Percentiles rank a stretch among this genome's conserved stretches.
Conservation (phyloP, 2,797 vertebrate genomes). For the Tiaroga cobitis region DNA sequence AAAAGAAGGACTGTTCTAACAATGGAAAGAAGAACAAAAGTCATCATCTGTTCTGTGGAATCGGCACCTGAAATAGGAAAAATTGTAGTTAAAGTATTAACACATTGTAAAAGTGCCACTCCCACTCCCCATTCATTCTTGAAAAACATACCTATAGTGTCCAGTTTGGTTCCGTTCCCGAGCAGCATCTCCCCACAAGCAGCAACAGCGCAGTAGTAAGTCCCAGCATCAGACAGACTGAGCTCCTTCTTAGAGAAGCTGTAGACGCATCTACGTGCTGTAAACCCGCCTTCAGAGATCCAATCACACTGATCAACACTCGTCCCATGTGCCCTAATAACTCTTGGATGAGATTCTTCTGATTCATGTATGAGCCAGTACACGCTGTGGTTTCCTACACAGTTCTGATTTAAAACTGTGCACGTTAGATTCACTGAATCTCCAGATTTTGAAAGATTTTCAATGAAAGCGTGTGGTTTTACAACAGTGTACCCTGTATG, state of each 20-base stretch:
- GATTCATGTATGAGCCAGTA: conserved; percentile 67
- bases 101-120: background rate
- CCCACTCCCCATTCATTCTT: background rate
- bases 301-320: conserved; percentile 52
- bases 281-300: background rate
- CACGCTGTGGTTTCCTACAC: conserved; percentile 52
- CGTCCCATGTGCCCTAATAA: conserved; percentile 55
- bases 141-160: conserved; percentile 8
- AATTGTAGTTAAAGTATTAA: background rate
- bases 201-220: conserved; percentile 68
- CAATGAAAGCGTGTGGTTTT: conserved; percentile 52
- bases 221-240: conserved; percentile 55
- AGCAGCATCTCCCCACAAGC: conserved; percentile 67
- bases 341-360: conserved; percentile 43
- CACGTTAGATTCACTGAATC: conserved; percentile 63
- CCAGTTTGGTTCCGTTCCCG: conserved; percentile 57
- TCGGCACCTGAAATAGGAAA: conserved; percentile 7
- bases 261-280: conserved; percentile 61
- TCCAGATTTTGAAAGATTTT: conserved; percentile 37
- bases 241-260: conserved; percentile 59
- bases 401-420: conserved; percentile 53
- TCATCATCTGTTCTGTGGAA: conserved; percentile 18
- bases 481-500: conserved; percentile 35
- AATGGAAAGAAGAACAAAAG: conserved; percentile 44
- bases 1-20: conserved; percentile 20